Conservation (phyloP, 2,797 vertebrate genomes). For the Calcarius lapponicus region DNA sequence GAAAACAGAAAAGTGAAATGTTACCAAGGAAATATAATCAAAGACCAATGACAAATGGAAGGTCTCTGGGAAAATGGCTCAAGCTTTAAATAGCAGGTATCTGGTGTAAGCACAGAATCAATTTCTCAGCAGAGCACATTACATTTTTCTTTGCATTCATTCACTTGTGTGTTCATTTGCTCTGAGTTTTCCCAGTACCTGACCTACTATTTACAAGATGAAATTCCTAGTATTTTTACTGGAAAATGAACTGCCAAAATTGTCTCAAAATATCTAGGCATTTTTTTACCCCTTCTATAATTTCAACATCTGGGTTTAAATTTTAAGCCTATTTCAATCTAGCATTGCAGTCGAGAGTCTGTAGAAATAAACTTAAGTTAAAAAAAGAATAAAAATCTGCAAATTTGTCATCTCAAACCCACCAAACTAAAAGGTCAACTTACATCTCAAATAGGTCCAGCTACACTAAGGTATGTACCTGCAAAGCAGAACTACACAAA, state of each 20-base stretch:
- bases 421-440: background rate
- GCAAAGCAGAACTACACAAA: background rate
- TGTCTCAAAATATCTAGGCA: background rate
- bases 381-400: background rate
- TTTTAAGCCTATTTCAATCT: background rate
- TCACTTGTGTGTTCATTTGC: background rate
- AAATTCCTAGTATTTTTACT: background rate
- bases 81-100: constrained; percentile 7
- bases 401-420: background rate
- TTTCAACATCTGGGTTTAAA: background rate
- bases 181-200: background rate
- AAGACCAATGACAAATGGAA: background rate
- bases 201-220: background rate
- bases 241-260: background rate
- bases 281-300: background rate
- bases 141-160: background rate
- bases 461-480: background rate
- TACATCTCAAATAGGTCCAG: background rate
- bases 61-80: background rate
- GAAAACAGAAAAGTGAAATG: background rate
- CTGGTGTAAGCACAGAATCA: background rate
- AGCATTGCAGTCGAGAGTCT: background rate
- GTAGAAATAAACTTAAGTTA: background rate
- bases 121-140: background rate
- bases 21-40: constrained; percentile 26